These are phyloP conservation scores for Dicaeum eximium DNA, from an alignment of 2,113 vertebrate species.

Conservation along the genomic window DNA sequence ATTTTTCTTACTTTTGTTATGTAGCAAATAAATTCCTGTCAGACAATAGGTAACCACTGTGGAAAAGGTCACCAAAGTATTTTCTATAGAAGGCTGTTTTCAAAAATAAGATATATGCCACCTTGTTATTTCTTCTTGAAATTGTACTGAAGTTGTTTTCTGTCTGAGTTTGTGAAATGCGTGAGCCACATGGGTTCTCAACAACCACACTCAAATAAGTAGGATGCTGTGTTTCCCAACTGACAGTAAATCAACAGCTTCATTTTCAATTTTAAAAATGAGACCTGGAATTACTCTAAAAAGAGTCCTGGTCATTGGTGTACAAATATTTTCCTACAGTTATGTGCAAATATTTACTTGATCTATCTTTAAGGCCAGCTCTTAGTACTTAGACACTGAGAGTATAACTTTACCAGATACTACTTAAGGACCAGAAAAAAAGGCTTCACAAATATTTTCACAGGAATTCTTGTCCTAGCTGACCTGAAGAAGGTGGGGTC, in stretches of 20 bases:
- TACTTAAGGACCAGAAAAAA: background rate
- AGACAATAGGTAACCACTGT: background rate
- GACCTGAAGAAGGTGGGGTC: background rate
- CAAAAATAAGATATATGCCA: background rate
- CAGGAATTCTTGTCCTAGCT: background rate
- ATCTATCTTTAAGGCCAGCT: background rate
- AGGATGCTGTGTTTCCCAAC: background rate
- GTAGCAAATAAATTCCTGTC: background rate
- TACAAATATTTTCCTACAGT: background rate
- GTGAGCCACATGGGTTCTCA: background rate
- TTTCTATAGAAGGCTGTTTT: background rate
- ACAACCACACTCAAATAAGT: background rate
- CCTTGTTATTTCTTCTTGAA: background rate
- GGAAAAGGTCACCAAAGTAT: background rate
- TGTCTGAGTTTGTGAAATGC: background rate
- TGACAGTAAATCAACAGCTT: background rate
- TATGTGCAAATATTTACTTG: background rate
- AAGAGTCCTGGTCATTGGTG: background rate
- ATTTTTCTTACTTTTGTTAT: background rate
- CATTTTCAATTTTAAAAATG: background rate
- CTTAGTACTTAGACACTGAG: background rate
- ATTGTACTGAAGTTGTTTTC: background rate
- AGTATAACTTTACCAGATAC: background rate
- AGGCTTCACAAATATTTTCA: background rate
- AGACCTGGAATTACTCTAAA: background rate